phyloP scores from a whole-genome alignment of 1,140 invertebrate species.

The Drosophila pruinosa region DNA sequence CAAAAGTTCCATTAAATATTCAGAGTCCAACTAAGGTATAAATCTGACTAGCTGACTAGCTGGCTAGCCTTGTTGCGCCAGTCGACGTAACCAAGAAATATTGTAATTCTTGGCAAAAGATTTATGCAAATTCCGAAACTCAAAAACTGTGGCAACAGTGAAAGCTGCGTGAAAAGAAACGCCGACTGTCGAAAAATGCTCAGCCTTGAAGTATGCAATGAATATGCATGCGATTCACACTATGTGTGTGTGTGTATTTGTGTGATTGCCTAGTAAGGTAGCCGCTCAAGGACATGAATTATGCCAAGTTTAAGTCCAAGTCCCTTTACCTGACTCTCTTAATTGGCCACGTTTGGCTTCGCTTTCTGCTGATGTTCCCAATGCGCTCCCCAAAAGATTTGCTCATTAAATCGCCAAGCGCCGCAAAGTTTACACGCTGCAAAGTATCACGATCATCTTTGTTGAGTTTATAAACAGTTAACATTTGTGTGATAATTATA shows the following conservation, averaged over 20 bases:
- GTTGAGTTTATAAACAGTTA: neutral
- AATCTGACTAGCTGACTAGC: constrained; percentile 14
- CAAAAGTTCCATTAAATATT: constrained; percentile 54
- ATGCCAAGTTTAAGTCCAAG: constrained; percentile 30
- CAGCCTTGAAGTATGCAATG: constrained; percentile 36
- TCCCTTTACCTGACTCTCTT: constrained; percentile 26
- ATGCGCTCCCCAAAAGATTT: constrained; percentile 64
- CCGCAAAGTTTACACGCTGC: constrained; percentile 2
- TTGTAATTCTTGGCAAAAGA: constrained; percentile 31
- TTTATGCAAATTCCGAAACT: constrained; percentile 45
- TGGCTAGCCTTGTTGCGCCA: neutral
- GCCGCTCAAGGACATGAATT: constrained; percentile 54
- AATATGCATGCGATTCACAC: constrained; percentile 40
- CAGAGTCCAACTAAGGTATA: constrained; percentile 10
- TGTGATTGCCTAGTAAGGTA: constrained; percentile 4
- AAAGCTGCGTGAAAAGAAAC: constrained; percentile 20
- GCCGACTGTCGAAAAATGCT: constrained; percentile 12
- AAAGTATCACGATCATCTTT: neutral
- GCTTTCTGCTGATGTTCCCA: constrained; percentile 57
- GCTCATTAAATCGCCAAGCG: constrained; percentile 65
- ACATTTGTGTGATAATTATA: no score
- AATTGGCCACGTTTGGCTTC: constrained; percentile 63
- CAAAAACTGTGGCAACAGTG: constrained; percentile 5
- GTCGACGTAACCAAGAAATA: constrained; percentile 34
- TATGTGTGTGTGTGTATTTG: neutral